A percentile compares a stretch with the other conserved stretches of the same genome.
Evolutionary conservation across 2,888 invertebrate species (phyloP).

Genomic region (Laspeyria flexula): DNA sequence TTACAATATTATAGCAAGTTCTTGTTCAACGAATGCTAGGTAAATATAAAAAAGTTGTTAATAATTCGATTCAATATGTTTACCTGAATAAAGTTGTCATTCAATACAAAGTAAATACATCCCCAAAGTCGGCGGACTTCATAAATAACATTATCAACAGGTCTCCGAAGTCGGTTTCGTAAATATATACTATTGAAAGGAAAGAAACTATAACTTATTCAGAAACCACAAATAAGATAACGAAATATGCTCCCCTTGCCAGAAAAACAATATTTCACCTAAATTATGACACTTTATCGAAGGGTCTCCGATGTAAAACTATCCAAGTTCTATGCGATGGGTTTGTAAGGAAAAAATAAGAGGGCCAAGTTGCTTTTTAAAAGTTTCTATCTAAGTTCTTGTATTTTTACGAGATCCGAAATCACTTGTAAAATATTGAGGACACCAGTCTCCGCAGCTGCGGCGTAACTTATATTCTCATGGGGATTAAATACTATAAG

Average conservation of each 20-base stretch:
- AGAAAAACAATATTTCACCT: conserved; percentile 75
- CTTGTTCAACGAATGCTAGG: no score
- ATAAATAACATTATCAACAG: conserved; percentile 62
- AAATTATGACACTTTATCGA: conserved; percentile 81
- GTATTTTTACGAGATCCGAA: conserved; percentile 71
- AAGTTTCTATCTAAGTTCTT: conserved; percentile 67
- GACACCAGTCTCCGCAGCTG: conserved; percentile 58
- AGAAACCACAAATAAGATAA: conserved; percentile 66
- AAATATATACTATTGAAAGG: conserved; percentile 47
- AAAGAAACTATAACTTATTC: conserved; percentile 58
- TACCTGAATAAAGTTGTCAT: conserved; percentile 2
- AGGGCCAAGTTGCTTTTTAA: conserved; percentile 67
- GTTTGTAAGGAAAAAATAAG: conserved; percentile 73
- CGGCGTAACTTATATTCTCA: conserved; percentile 61
- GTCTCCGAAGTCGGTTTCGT: conserved; percentile 48
- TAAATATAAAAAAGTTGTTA: no score
- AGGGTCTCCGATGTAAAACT: conserved; percentile 78
- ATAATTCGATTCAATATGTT: background rate
- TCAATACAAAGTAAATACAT: conserved; percentile 21
- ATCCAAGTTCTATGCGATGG: conserved; percentile 70
- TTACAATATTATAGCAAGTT: no score
- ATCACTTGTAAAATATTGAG: conserved; percentile 74
- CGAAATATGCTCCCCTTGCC: conserved; percentile 63
- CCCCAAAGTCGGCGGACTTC: conserved; percentile 28
- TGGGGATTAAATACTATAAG: conserved; percentile 52